Base-by-base conservation (phyloP, 2,797 vertebrate species). In the Momotus momota region DNA sequence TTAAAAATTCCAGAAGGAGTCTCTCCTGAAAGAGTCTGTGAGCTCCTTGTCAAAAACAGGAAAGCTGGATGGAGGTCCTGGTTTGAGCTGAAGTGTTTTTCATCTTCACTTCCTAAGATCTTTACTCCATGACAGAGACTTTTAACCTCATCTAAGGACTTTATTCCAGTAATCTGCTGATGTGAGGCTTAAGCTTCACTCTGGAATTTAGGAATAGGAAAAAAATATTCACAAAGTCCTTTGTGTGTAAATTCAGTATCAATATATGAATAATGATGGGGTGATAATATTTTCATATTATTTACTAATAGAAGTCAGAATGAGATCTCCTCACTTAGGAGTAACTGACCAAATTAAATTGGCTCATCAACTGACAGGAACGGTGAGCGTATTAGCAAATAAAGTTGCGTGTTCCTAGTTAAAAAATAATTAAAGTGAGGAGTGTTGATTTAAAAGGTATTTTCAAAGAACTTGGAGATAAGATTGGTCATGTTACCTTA, bases 111-210 rank as follows among this genome's bases (percentile, higher is more conserved):
- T 81, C 17, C 26, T 51, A 81, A 78, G 66, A 52, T 23, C 8
- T 92, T 84, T 7, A 55, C 9, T 84, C 45, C 49, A 38, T 89
- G 62, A 41, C 41, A 79, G 83, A 78, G 58, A 61, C 22, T 9
- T 86, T 88, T 90, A 81, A 31, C 60, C 18, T 90, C 52, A 64
- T 65, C 48, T 66, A 10, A 81, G 26, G 57, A 83, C 61, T 92
- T 81, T 9, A 58, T 93, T 88, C 83, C 57, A 78, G 51, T 94
- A 86, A 92, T 81, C 69, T 88, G 51, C 20, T 90, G 55, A 54
- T 69, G 35, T 55, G 65, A 72, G 27, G 41, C 27, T 74, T 89
- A 51, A 78, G 26, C 35, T 65, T 87, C 41, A 33, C 46, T 41
- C 58, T 83, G 66, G 17, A 88, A 78, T 2, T 74, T 74, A 55